These are phyloP conservation scores for Dendrophyllia cribrosa DNA, from an alignment of 64 coral and sea anemone species.

Conservation along the genomic window DNA sequence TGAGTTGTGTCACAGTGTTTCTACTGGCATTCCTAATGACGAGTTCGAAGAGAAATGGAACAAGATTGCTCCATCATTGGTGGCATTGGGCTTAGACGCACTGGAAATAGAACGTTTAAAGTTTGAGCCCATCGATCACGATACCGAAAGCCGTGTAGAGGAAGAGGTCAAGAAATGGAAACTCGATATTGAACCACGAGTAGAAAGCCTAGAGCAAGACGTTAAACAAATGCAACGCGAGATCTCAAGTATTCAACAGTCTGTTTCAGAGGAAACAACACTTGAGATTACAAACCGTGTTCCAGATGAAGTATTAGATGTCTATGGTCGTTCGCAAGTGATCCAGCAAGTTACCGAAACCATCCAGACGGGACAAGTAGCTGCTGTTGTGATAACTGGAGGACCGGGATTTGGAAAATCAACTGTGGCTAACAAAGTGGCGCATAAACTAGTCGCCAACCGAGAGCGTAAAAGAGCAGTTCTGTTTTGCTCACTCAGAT, in stretches of 20 bases:
- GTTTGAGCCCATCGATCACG: slow-evolving; percentile 20
- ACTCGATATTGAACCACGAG: not conserved
- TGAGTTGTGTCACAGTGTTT: slow-evolving; percentile 15
- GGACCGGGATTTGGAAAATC: slow-evolving; percentile 68
- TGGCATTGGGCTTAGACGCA: slow-evolving; percentile 26
- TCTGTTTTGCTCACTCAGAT: slow-evolving; percentile 23
- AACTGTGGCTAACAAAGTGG: slow-evolving; percentile 48
- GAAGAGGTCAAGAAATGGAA: not conserved
- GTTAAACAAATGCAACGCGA: not conserved
- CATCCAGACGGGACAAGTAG: not conserved
- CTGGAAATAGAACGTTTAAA: slow-evolving; percentile 8
- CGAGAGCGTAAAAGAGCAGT: not conserved
- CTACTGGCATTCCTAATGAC: slow-evolving; percentile 1
- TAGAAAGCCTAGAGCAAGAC: not conserved
- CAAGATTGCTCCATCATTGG: not conserved
- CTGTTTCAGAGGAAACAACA: not conserved
- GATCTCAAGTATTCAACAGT: not conserved
- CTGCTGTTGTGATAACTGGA: slow-evolving; percentile 46
- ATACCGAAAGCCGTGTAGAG: not conserved
- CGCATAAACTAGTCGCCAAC: not conserved
- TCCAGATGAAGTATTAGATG: not conserved
- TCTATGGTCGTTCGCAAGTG: slow-evolving; percentile 28
- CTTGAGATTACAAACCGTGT: not conserved
- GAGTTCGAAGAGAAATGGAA: slow-evolving; percentile 35
- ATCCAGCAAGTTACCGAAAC: not conserved